Evolutionary conservation across 2,113 vertebrate genomes (phyloP).

Genomic region (Chamaetylas fuelleborni): DNA sequence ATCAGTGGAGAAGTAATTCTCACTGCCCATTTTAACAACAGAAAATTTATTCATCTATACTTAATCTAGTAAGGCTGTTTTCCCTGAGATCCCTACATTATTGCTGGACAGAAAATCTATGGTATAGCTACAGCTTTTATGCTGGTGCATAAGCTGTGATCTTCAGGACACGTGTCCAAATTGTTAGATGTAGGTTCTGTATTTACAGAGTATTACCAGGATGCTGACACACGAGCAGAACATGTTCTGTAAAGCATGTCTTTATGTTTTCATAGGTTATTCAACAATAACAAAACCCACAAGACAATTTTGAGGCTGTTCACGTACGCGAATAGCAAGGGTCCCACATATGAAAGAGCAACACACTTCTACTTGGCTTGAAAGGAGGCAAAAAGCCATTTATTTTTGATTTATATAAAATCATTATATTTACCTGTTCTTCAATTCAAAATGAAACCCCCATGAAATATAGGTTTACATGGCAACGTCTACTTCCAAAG

Average conservation of each 20-base stretch:
- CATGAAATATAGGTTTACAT: neutral
- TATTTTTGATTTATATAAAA: neutral
- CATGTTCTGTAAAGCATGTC: neutral
- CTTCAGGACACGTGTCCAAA: neutral
- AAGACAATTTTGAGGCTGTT: neutral
- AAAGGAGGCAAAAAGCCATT: neutral
- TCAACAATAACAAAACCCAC: neutral
- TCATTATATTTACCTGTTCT: neutral
- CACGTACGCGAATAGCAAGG: neutral
- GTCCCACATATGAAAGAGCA: neutral
- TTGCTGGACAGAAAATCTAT: neutral
- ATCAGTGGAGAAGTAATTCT: neutral
- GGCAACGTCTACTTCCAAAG: neutral
- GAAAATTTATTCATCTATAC: neutral
- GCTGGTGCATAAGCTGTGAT: neutral
- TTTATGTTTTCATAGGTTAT: neutral
- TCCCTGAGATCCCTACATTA: neutral
- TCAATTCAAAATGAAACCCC: neutral
- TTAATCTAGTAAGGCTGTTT: neutral
- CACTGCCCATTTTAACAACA: neutral
- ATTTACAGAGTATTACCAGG: neutral
- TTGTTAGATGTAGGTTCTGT: neutral
- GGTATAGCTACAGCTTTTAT: neutral
- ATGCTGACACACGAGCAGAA: neutral
- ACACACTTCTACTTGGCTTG: neutral